phyloP scores from a whole-genome alignment of 2,888 invertebrate genomes.

The Atethmia centrago region DNA sequence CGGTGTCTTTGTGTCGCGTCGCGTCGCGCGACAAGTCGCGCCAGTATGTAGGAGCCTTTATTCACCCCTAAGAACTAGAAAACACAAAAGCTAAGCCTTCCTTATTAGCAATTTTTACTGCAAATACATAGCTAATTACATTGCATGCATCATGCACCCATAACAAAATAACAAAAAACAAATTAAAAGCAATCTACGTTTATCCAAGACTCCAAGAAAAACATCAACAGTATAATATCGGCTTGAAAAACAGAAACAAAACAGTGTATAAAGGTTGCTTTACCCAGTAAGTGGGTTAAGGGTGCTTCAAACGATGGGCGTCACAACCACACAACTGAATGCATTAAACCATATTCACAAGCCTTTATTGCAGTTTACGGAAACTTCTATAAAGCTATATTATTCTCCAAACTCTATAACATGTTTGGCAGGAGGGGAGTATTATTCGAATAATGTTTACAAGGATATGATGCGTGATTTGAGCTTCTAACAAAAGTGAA shows the following conservation, averaged over 20 bases:
- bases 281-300: slow-evolving; percentile 46
- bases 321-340: slow-evolving; percentile 51
- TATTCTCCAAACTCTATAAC: slow-evolving; percentile 38
- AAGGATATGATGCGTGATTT: slow-evolving; percentile 21
- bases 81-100: not conserved
- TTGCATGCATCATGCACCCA: not conserved
- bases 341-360: slow-evolving; percentile 53
- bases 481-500: not conserved
- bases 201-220: not conserved
- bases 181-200: not conserved
- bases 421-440: slow-evolving; percentile 26
- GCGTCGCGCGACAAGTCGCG: too few species aligned
- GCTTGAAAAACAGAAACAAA: slow-evolving; percentile 23
- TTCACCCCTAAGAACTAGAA: too few species aligned
- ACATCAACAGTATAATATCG: slow-evolving; percentile 18
- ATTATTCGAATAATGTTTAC: slow-evolving; percentile 35
- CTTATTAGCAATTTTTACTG: not conserved
- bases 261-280: slow-evolving; percentile 34
- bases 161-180: not conserved
- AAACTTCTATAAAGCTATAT: slow-evolving; percentile 50
- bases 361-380: slow-evolving; percentile 46
- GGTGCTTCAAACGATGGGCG: slow-evolving; percentile 47
- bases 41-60: not conserved
- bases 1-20: too few species aligned
- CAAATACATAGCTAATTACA: not conserved